Evolutionary conservation across 2,888 invertebrate genomes (phyloP), one percentile per base, ranked within the genome.

Genomic region (Lithophane semibrunnea): DNA sequence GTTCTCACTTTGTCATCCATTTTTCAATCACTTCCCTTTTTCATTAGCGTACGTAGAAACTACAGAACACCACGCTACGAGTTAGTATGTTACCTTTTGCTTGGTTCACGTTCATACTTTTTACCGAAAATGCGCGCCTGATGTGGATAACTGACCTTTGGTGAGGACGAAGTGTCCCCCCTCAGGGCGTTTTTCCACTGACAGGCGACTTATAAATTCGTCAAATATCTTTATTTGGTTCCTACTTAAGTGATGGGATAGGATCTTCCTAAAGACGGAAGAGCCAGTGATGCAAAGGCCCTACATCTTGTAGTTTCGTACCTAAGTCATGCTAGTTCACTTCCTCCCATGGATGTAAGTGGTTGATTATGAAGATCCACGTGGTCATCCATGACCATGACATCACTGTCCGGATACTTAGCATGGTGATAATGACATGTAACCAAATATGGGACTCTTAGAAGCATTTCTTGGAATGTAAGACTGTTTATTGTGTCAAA

Each of bases 291-390:
- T 44, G 49, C 12, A 63, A 58, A 65, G 2, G 4, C 21, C 63
- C 56, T 58, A 18, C 67, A 52, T 77, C 78, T 58, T 83, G 24
- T 68, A 52, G 24, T 47, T 81, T 60, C 18, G 42, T 56, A 63
- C 42, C 21, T 10, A 60, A 58, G 13, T 44, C 13, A n/a, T 54
- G 52, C 58, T 12, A 65, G 65, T 83, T 61, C 29, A 79, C 58
- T 79, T 79, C 80, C 84, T 66, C 7, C 47, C 54, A 44, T 24
- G 13, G n/a, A 56, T 24, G 3, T 65, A 82, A 76, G 56, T 64
- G 44, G 66, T 58, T 74, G 66, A 74, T 68, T 68, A 60, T 61
- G 42, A 61, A 47, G 56, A 56, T n/a, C 58, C 68, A 67, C 24
- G 67, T 58, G 58, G 56, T 24, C 24, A 49, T n/a, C 49, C 58